Base-by-base conservation (phyloP, 1,140 invertebrate species). In the Popillia japonica region DNA sequence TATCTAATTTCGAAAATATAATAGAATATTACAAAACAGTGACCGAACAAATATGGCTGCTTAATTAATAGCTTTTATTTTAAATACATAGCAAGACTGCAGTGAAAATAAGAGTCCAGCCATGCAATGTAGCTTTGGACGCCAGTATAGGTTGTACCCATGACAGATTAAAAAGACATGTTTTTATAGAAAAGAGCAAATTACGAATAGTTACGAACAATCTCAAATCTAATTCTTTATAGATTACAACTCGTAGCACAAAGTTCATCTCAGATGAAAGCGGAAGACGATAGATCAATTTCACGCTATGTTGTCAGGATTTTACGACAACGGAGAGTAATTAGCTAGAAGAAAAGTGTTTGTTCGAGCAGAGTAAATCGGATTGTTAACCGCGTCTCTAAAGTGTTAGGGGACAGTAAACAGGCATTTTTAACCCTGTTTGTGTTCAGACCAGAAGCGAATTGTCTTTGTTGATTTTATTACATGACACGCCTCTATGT, bases 311-410 rank as follows among this genome's bases (percentile, higher is more conserved):
- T 68, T 22, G 22, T 68, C 61, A 34, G 22, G 6, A 27, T 10
- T 27, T 48, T 68, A 10, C 3, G 22, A 68, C 22, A 68, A 14
- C 20, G 22, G 27, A 2, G 22, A n/a, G 61, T 68, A 68, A 68
- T 68, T 68, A 68, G 22, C 20, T 68, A 14, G 61, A 68, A 68
- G 20, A 34, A 68, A 68, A 68, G 61, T 68, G 22, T 23, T 34
- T 68, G 27, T 68, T 68, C 22, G 61, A 68, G 27, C 61, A 6
- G 22, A 68, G 22, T 14, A 68, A 68, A 68, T 68, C 61, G 17
- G 61, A 68, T 68, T 68, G 20, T 68, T 68, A 68, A 10, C 61
- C 22, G 11, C 61, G 22, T 2, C 4, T 68, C 61, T 68, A 68
- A 68, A 68, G 61, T 68, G 4, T 68, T 27, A 68, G 23, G 22